phyloP scores from a whole-genome alignment of 2,888 invertebrate species.

The Cephus pulcher region DNA sequence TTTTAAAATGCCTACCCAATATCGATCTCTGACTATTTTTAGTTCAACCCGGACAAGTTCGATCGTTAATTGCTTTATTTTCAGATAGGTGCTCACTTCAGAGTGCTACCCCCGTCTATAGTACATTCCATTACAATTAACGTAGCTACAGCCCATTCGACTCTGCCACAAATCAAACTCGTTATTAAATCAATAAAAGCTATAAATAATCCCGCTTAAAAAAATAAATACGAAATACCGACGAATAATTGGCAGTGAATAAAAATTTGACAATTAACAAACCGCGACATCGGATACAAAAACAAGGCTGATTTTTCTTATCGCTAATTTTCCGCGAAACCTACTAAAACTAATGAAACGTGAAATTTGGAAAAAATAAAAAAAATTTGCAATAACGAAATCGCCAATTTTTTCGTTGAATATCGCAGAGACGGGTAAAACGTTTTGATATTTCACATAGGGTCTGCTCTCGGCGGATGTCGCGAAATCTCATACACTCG shows the following conservation, averaged over 20 bases:
- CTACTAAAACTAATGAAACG: no score
- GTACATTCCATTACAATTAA: not conserved
- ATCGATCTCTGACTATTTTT: conserved; percentile 29
- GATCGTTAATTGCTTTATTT: conserved; percentile 31
- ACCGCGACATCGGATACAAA: no score
- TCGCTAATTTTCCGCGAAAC: not conserved
- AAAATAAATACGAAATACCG: not conserved
- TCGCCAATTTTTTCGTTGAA: not conserved
- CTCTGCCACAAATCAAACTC: not conserved
- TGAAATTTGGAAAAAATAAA: not conserved
- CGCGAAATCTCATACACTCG: not conserved
- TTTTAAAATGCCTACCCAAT: not conserved
- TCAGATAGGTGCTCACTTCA: conserved; percentile 6
- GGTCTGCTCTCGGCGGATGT: not conserved
- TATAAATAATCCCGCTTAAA: not conserved
- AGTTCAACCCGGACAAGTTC: conserved; percentile 27
- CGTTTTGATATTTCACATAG: not conserved
- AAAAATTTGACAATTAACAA: no score
- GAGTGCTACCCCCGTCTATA: not conserved
- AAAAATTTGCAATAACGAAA: not conserved
- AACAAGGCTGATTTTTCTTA: not conserved
- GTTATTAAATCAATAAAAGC: not conserved
- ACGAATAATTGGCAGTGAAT: not conserved
- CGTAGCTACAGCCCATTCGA: not conserved
- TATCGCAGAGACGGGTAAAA: not conserved